phyloP scores from a whole-genome alignment of 2,888 invertebrate genomes.

The Andrena hattorfiana region DNA sequence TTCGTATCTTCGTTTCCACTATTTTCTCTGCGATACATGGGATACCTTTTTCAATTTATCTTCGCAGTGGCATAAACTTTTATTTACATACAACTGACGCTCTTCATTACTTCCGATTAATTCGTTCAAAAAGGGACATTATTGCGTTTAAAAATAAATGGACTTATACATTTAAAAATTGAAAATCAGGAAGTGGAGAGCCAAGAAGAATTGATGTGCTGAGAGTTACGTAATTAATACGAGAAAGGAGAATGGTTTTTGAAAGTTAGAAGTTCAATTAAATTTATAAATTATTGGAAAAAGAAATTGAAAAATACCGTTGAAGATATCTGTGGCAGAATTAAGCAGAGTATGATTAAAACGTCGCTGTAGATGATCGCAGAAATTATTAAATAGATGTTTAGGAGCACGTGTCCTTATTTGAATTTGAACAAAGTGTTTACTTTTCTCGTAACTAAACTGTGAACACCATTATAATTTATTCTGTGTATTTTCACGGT shows the following conservation, averaged over 20 bases:
- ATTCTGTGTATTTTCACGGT: not conserved
- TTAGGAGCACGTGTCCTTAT: not conserved
- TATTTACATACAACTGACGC: too few relatives aligned
- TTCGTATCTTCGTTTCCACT: not conserved
- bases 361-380: not conserved
- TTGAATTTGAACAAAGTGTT: not conserved
- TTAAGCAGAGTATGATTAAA: not conserved
- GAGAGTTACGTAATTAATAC: not conserved
- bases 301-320: not conserved
- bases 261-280: not conserved
- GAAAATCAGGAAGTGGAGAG: not conserved
- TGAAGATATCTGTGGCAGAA: not conserved
- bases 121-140: too few relatives aligned
- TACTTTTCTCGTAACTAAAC: not conserved
- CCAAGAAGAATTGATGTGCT: not conserved
- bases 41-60: too few relatives aligned
- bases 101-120: too few relatives aligned
- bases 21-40: not conserved
- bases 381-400: not conserved
- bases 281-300: not conserved
- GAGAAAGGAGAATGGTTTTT: not conserved
- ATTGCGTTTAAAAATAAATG: too few relatives aligned
- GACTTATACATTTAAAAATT: not conserved
- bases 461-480: not conserved
- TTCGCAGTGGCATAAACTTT: too few relatives aligned